A percentile compares a stretch with the other conserved stretches of the same genome.
These are phyloP conservation scores for Cryptotermes secundus DNA, from an alignment of 1,140 invertebrate genomes.

Conservation along the genomic window DNA sequence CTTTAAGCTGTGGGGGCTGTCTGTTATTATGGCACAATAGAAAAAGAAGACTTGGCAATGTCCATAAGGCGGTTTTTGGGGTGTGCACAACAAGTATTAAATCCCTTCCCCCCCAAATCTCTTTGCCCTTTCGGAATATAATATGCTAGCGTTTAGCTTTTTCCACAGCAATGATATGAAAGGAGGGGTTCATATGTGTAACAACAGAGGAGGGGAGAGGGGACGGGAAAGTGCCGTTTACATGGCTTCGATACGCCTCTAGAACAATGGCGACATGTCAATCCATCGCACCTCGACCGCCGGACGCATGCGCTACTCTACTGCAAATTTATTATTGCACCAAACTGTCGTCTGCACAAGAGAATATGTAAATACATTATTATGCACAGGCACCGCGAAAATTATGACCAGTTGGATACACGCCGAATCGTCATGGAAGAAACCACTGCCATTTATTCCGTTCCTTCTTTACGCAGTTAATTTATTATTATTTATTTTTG, in stretches of 20 bases:
- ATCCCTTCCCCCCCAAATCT: not conserved
- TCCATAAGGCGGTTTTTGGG: slow-evolving; percentile 15
- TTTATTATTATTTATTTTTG: no score
- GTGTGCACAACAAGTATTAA: not conserved
- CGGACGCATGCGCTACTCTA: not conserved
- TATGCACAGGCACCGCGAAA: no score
- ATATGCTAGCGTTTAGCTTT: slow-evolving; percentile 25
- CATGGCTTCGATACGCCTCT: slow-evolving; percentile 23
- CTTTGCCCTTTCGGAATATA: slow-evolving; percentile 15
- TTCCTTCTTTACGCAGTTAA: no score
- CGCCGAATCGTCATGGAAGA: no score
- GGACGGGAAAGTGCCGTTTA: slow-evolving; percentile 8
- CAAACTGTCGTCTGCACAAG: not conserved
- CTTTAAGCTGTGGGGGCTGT: slow-evolving; percentile 26
- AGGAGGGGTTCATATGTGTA: no score
- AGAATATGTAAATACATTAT: no score
- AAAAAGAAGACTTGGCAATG: slow-evolving; percentile 19
- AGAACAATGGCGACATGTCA: slow-evolving; percentile 22
- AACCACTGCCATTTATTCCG: no score
- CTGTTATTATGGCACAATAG: slow-evolving; percentile 26
- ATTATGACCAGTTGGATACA: no score
- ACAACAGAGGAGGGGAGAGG: no score
- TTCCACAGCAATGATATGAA: slow-evolving; percentile 14
- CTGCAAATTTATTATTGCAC: not conserved
- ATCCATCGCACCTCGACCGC: slow-evolving; percentile 3